Evolutionary conservation across 1,140 invertebrate genomes (phyloP).

Genomic region (Stegodyphus dumicola): DNA sequence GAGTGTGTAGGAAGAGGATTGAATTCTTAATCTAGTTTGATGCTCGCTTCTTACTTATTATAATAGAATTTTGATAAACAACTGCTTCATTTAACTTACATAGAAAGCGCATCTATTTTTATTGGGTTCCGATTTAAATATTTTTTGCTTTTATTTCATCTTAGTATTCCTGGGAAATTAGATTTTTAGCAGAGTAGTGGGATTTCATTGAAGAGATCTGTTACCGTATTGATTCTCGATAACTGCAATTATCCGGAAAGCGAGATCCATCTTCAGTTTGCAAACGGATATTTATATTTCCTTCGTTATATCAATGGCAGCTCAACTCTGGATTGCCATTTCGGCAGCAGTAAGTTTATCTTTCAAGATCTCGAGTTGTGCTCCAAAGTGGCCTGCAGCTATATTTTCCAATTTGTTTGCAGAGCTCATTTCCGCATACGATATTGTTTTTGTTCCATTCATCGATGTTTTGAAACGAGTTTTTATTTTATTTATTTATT

Average conservation of each 20-base stretch:
- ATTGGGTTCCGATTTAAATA: slow-evolving; percentile 41
- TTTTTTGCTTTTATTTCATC: not conserved
- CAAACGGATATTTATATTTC: slow-evolving; percentile 37
- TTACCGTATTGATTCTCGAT: slow-evolving; percentile 44
- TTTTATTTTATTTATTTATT: no score
- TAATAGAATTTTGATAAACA: slow-evolving; percentile 55
- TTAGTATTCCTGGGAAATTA: not conserved
- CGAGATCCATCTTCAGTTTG: slow-evolving; percentile 50
- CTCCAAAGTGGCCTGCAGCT: not conserved
- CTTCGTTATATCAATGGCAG: not conserved
- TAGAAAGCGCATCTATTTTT: slow-evolving; percentile 7
- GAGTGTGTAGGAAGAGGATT: slow-evolving; percentile 1
- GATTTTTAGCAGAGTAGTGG: not conserved
- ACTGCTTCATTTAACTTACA: slow-evolving; percentile 6
- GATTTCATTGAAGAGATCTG: slow-evolving; percentile 23
- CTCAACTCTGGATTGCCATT: not conserved
- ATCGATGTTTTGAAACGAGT: slow-evolving; percentile 1
- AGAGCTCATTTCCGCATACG: not conserved
- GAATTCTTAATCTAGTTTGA: slow-evolving; percentile 35
- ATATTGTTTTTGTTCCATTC: slow-evolving; percentile 25
- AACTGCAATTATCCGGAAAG: slow-evolving; percentile 50
- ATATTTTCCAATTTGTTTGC: no score
- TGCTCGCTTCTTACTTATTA: slow-evolving; percentile 42
- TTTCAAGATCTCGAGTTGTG: not conserved
- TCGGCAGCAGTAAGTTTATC: no score